phyloP scores from a whole-genome alignment of 2,113 vertebrate genomes.

The Otolemur garnettii region DNA sequence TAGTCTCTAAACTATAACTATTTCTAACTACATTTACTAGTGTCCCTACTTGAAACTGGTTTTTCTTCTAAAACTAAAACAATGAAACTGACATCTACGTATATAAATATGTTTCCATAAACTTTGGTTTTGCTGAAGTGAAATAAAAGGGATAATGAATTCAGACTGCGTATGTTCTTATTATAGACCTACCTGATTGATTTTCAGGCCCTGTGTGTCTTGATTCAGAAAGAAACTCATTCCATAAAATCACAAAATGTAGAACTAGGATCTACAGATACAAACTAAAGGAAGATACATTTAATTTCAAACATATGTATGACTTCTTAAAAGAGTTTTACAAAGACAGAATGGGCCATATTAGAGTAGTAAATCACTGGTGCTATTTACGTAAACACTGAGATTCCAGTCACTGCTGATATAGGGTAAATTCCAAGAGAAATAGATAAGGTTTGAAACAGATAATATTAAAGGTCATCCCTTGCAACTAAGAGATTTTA shows the following conservation, averaged over 20 bases:
- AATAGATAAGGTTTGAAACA: not conserved
- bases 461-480: not conserved
- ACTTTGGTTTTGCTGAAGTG: conserved; percentile 33
- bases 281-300: conserved; percentile 29
- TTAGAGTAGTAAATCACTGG: not conserved
- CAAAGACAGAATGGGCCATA: not conserved
- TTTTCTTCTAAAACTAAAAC: conserved; percentile 21
- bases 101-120: conserved; percentile 16
- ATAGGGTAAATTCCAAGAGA: not conserved
- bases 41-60: not conserved
- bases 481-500: not conserved
- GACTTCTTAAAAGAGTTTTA: not conserved
- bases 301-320: conserved; percentile 41
- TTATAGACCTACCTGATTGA: not conserved
- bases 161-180: conserved; percentile 39
- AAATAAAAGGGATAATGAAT: conserved; percentile 48
- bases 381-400: not conserved
- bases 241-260: not conserved
- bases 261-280: conserved; percentile 18
- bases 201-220: not conserved
- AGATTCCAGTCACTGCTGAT: not conserved
- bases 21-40: conserved; percentile 54
- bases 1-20: conserved; percentile 31
- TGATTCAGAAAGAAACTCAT: conserved; percentile 35
- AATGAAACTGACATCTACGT: conserved; percentile 6